These are phyloP conservation scores for Chionoecetes opilio DNA, from an alignment of 1,140 invertebrate species.

Conservation along the genomic window DNA sequence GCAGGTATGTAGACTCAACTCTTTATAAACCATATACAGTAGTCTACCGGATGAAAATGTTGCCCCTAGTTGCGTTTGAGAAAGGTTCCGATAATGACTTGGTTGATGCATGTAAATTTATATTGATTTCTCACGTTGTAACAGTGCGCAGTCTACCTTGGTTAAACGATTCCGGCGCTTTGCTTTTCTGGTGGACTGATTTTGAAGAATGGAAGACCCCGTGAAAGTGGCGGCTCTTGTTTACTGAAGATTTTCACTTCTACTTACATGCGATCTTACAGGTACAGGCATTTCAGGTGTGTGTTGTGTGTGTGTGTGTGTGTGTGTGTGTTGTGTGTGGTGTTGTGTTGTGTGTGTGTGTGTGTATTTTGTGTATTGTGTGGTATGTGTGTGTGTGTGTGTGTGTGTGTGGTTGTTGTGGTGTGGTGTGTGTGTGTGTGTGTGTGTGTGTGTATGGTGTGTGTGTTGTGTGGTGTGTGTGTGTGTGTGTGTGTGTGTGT, in stretches of 20 bases:
- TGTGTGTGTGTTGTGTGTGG: no score
- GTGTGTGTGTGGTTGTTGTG: neutral
- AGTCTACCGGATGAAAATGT: neutral
- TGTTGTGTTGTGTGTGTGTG: no score
- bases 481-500: constrained; percentile 39
- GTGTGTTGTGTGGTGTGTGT: no score
- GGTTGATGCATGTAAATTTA: neutral
- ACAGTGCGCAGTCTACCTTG: neutral
- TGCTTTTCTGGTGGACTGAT: neutral
- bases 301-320: no score
- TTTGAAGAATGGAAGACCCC: neutral
- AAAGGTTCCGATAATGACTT: neutral
- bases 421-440: no score
- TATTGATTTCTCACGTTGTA: neutral
- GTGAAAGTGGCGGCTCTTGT: neutral
- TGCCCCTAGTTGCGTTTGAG: neutral
- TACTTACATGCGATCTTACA: neutral
- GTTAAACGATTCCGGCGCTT: neutral
- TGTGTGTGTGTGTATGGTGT: no score
- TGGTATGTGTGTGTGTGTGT: neutral
- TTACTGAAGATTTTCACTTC: neutral
- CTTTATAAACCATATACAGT: neutral
- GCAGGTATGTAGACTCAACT: neutral
- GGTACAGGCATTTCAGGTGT: no score
- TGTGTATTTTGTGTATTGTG: no score